Evolutionary conservation across 2,888 invertebrate genomes (phyloP), one percentile per base, ranked within the genome.

Genomic region (Heteromyza rotundicornis): DNA sequence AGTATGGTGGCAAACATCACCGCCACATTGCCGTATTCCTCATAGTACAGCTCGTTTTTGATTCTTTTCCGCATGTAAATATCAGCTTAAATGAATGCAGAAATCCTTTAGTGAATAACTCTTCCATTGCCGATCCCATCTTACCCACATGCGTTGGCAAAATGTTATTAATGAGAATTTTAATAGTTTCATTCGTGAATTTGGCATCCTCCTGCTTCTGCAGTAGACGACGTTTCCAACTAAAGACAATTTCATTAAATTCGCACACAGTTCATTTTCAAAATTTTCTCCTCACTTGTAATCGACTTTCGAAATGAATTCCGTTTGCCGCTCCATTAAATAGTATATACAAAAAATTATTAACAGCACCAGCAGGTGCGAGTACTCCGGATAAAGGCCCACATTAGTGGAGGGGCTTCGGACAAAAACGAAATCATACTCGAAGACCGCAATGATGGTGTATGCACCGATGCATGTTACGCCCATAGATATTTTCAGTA

Each of bases 1-100:
- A 92, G 92, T 52, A 98, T 88, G 0, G 96, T 93, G 0, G 98
- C 98, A 83, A 98, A 98, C 95, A 98, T 96, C 0, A 98, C 96
- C 1, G 95, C 93, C 0, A 96, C 95, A 71, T 91, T 89, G 57
- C 90, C 89, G 77, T 97, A 96, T 65, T 92, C 90, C 80, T 96
- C 92, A 72, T 93, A 92, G 80, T 96, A 96, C 2, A 95, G 85
- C 68, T 94, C 92, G 59, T 90, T 89, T 60, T 88, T 85, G 68
- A 82, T 76, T 52, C 87, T 89, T 82, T 90, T 86, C 70, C 92
- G 89, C 67, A 94, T 84, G 77, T 92, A 94, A 60, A 91, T 87
- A 77, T 92, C 90, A 50, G 93, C 94, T 93, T 7, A 8, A 7
- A 40, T 40, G 3, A 40, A 40, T 8, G 8, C 40, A 40, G n/a